Conservation (phyloP, 1,140 invertebrate genomes). For the Drosophila kanapiae region DNA sequence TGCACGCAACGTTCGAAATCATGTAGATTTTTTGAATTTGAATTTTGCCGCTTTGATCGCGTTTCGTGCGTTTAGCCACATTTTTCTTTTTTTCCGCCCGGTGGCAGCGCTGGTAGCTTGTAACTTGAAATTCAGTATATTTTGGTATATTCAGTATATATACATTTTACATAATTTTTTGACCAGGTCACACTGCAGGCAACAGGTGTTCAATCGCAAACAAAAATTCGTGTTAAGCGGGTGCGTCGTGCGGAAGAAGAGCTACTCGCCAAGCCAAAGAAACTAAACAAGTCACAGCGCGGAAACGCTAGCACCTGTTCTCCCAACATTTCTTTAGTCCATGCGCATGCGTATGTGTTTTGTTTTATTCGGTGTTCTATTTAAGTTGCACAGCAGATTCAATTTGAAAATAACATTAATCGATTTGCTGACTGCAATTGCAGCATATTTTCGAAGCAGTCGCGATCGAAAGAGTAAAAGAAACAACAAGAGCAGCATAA, state of each 20-base stretch:
- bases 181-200: conserved; percentile 5
- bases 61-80: no score
- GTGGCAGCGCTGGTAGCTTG: no score
- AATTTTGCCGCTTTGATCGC: no score
- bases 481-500: conserved; percentile 50
- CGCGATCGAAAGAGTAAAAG: conserved; percentile 33
- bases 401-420: conserved; percentile 39
- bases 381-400: conserved; percentile 15
- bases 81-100: no score
- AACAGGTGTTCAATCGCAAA: conserved; percentile 41
- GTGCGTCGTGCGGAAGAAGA: conserved; percentile 25
- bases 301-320: conserved; percentile 63
- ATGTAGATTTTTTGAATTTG: no score
- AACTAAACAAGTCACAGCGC: conserved; percentile 39
- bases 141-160: not conserved
- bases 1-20: no score
- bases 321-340: conserved; percentile 51
- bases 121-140: not conserved
- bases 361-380: conserved; percentile 13
- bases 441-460: conserved; percentile 51
- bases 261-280: conserved; percentile 31
- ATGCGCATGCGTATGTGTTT: conserved; percentile 13
- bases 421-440: conserved; percentile 60
- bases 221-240: conserved; percentile 20
- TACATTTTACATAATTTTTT: not conserved